Percentiles rank a stretch among this genome's conserved stretches.
These are phyloP conservation scores for Poecile atricapillus DNA, from an alignment of 2,113 vertebrate species.

Conservation along the genomic window DNA sequence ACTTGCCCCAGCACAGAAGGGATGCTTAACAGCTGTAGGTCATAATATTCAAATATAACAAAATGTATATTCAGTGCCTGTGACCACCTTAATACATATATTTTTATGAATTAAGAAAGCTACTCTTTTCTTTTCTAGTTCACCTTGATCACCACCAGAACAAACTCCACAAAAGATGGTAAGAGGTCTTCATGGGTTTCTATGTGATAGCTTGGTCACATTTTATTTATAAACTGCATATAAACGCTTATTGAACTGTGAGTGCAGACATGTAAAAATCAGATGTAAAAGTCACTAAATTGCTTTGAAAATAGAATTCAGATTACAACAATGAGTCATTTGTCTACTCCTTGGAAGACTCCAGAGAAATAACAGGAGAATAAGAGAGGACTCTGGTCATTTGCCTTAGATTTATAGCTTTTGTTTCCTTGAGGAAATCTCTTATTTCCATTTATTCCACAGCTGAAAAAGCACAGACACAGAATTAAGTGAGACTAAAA, in stretches of 20 bases:
- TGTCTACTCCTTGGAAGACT: not conserved
- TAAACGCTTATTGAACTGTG: not conserved
- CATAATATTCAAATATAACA: not conserved
- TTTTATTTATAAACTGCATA: not conserved
- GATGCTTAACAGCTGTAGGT: not conserved
- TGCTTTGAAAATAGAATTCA: constrained; percentile 6
- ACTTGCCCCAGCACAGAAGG: not conserved
- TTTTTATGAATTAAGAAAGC: not conserved
- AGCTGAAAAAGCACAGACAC: constrained; percentile 62
- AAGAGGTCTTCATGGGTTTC: not conserved
- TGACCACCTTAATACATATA: not conserved
- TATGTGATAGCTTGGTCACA: not conserved
- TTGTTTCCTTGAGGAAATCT: constrained; percentile 58
- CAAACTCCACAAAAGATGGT: constrained; percentile 33
- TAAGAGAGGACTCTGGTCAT: constrained; percentile 7
- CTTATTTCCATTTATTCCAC: constrained; percentile 46
- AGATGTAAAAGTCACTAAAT: not conserved
- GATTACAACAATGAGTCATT: not conserved
- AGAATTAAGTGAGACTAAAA: not conserved
- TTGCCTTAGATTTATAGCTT: constrained; percentile 52
- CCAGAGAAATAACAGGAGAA: constrained; percentile 32
- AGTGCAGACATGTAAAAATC: not conserved
- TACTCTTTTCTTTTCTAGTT: constrained; percentile 33
- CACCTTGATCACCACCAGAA: not conserved
- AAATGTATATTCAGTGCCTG: not conserved